These are phyloP conservation scores for Lophius piscatorius DNA, from an alignment of 2,113 vertebrate genomes.

Conservation along the genomic window DNA sequence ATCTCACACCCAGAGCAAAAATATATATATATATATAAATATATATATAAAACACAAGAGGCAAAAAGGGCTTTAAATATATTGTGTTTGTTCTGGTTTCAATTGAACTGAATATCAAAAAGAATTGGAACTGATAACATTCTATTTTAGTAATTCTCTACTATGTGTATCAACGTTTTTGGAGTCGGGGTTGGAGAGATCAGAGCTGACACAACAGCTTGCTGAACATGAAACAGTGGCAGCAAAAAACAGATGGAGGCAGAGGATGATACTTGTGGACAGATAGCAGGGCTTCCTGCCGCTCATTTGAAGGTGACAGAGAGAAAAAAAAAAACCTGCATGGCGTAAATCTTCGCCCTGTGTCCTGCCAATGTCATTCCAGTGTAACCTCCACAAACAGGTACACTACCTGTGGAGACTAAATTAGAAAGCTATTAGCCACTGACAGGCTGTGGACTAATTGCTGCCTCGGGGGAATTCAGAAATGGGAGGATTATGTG, in stretches of 20 bases:
- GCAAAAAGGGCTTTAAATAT: no score
- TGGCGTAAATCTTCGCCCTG: slow-evolving; percentile 11
- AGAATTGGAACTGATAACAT: no score
- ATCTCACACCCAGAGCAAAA: no score
- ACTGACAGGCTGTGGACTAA: slow-evolving; percentile 59
- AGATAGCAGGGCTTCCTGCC: slow-evolving; percentile 37
- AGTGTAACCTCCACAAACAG: slow-evolving; percentile 62
- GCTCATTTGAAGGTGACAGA: slow-evolving; percentile 22
- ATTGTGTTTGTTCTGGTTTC: no score
- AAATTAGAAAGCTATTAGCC: slow-evolving; percentile 78
- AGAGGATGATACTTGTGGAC: slow-evolving; percentile 25
- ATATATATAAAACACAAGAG: no score
- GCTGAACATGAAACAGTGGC: slow-evolving; percentile 13
- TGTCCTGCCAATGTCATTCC: slow-evolving; percentile 17
- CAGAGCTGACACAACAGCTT: slow-evolving; percentile 12
- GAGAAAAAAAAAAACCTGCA: not conserved
- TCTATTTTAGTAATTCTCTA: no score
- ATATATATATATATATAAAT: no score
- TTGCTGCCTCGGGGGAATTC: slow-evolving; percentile 57
- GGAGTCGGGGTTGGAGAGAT: not conserved
- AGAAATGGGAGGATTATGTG: slow-evolving; percentile 39
- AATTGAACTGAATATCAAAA: no score
- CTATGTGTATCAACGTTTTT: no score
- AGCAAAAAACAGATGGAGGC: slow-evolving; percentile 23
- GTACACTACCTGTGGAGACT: slow-evolving; percentile 74